Evolutionary conservation across 2,888 invertebrate species (phyloP).

Genomic region (Anagyrus pseudococci): DNA sequence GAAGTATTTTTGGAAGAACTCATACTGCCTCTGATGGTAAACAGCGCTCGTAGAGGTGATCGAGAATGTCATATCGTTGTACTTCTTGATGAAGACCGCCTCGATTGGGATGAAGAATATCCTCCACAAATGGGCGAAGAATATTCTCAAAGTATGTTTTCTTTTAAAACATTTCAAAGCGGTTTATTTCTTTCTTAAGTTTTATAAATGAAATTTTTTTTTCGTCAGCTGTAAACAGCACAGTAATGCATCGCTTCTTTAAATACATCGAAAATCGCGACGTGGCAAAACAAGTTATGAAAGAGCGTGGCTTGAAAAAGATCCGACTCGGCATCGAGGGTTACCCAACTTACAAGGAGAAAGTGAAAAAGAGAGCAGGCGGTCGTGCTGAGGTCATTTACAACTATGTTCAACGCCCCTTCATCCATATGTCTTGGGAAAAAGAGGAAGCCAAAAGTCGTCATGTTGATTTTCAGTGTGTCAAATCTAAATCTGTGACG

Average conservation of each 20-base stretch:
- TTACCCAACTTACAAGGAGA: conserved; percentile 99
- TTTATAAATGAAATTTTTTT: conserved; percentile 41
- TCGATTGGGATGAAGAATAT: conserved; percentile 99
- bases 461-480: conserved; percentile 99
- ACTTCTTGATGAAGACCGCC: conserved; percentile 91
- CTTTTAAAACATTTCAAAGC: neutral
- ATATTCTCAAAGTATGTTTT: conserved; percentile 85
- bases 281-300: conserved; percentile 98
- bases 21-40: conserved; percentile 96
- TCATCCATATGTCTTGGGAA: conserved; percentile 99
- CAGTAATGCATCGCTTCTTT: conserved; percentile 96
- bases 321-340: conserved; percentile 98
- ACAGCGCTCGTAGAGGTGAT: conserved; percentile 91
- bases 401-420: conserved; percentile 98
- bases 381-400: conserved; percentile 97
- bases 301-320: conserved; percentile 97
- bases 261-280: conserved; percentile 99
- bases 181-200: neutral
- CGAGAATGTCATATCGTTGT: conserved; percentile 98
- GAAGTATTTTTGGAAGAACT: conserved; percentile 94
- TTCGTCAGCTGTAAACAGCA: conserved; percentile 91
- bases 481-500: conserved; percentile 96
- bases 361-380: conserved; percentile 93
- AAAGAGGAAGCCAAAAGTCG: conserved; percentile 99
- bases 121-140: conserved; percentile 99